Evolutionary conservation across 2,797 vertebrate species (phyloP).

Genomic region (Peromyscus eremicus): DNA sequence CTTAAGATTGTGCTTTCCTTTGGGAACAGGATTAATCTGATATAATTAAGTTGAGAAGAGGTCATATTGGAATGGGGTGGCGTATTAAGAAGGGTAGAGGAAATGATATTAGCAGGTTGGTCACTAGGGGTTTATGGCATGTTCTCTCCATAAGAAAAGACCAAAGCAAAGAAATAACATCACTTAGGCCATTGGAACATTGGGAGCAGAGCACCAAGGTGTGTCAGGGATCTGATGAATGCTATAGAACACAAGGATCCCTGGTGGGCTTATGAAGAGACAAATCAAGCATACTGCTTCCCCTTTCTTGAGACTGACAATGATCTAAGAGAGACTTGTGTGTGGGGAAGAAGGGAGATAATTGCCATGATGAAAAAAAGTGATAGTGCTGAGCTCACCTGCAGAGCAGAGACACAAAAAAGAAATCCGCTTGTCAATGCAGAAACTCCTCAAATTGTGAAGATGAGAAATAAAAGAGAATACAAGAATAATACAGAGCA

Average conservation of each 20-base stretch:
- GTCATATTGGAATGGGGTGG: rapidly evolving
- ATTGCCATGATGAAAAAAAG: neutral
- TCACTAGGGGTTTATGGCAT: neutral
- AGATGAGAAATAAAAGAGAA: neutral
- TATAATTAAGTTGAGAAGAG: rapidly evolving
- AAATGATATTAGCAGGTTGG: neutral
- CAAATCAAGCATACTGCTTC: neutral
- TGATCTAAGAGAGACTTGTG: neutral
- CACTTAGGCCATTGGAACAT: neutral
- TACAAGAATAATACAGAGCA: neutral
- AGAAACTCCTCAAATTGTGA: neutral
- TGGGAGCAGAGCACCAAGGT: too few species aligned
- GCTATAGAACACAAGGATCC: neutral
- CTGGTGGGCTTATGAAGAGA: neutral
- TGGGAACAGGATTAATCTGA: neutral
- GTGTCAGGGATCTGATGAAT: too few species aligned
- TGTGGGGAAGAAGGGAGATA: neutral
- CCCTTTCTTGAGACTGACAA: neutral
- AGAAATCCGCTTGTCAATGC: neutral
- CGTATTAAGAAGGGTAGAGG: neutral
- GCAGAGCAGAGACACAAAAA: neutral
- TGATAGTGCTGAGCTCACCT: neutral
- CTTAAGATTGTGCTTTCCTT: neutral
- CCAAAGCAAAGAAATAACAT: neutral
- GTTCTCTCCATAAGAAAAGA: neutral